These are phyloP conservation scores for Procambarus virginalis DNA, from an alignment of 1,140 invertebrate genomes.

Conservation along the genomic window DNA sequence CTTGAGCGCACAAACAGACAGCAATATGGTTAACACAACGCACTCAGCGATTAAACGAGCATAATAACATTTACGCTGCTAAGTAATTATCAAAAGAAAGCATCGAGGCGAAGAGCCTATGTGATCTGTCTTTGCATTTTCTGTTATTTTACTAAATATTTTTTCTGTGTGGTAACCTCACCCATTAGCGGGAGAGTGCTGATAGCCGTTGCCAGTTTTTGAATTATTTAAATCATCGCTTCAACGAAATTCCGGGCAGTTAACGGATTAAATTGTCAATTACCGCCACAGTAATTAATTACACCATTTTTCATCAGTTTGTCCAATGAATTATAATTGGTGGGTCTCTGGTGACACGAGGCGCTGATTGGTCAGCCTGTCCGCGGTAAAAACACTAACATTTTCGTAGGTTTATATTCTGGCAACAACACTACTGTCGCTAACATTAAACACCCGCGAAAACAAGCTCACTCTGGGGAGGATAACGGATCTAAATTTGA, in stretches of 20 bases:
- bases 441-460: background rate
- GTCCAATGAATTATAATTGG: background rate
- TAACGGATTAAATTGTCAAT: slow-evolving; percentile 39
- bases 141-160: too few species aligned
- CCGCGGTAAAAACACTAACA: background rate
- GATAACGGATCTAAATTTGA: too few species aligned
- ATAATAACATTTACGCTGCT: too few species aligned
- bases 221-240: background rate
- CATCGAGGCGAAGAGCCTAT: too few species aligned
- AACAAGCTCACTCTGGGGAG: too few species aligned
- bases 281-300: slow-evolving; percentile 26
- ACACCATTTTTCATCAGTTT: background rate
- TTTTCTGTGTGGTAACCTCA: too few species aligned
- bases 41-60: too few species aligned
- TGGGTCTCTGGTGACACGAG: background rate
- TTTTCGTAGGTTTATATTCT: background rate
- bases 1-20: too few species aligned
- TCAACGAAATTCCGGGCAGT: slow-evolving; percentile 27
- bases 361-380: background rate
- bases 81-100: too few species aligned
- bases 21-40: too few species aligned
- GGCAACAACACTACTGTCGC: background rate
- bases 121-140: too few species aligned
- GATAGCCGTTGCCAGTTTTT: background rate
- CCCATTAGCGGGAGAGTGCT: too few species aligned